Evolutionary conservation across 2,113 vertebrate species (phyloP), one percentile per base, ranked within the genome.

Genomic region (Sardina pilchardus): DNA sequence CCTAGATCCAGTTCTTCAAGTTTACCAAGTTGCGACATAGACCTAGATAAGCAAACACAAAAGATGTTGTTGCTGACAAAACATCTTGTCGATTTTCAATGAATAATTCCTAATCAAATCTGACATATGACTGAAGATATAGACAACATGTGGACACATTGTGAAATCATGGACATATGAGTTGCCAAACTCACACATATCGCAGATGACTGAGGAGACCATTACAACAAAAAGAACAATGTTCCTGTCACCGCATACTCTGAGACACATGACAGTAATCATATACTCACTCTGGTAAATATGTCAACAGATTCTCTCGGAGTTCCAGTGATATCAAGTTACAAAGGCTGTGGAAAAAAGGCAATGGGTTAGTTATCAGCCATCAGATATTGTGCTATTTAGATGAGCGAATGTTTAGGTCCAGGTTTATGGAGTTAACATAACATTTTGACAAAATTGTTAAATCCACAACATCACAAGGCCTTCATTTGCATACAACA

Each of bases 1-100:
- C 98, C 98, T 91, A 99, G 93, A 93, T 99, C 98, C 83, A 99
- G 97, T 92, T 99, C 97, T 96, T 99, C 97, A 89, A 99, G 96
- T 94, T 95, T 96, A 85, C 96, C 95, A 36, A 99, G 97, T 85
- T 96, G 95, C 83, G 97, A 95, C 88, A 99, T 93, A 85, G 98
- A 99, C 92, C 98, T 99, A 93, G 85, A 90, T 17, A 17, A 78
- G 36, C 30, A 84, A 91, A 85, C 53, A 88, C 90, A 92, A 86
- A 87, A 30, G 85, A 85, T 75, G 67, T 82, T 48, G 71, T 90
- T 91, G 30, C 36, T 91, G 42, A 26, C 53, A 59, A 59, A 19
- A 17, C 21, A 16, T 16, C 17, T 0, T 24, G 6, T 19, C 21
- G 6, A 19, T 59, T 24, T 24, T 59, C 21, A 59, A 21, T 59